phyloP scores from a whole-genome alignment of 1,140 invertebrate species.

The fruit fly (Drosophila melanogaster) region Release_6_plus_ISO1_MT NT_033779.5:16286501-16287000 shows the following conservation, averaged over 20 bases:
- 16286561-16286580: constrained; percentile 9
- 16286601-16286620: constrained; percentile 36
- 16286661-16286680: constrained; percentile 42
- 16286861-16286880: constrained; percentile 48
- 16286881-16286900: constrained; percentile 79
- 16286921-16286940: constrained; percentile 35
- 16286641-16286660: constrained; percentile 78
- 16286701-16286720: constrained; percentile 7
- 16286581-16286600: constrained; percentile 46
- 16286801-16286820: constrained; percentile 66
- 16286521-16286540: too few relatives aligned
- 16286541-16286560: too few relatives aligned
- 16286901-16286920: constrained; percentile 78
- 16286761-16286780: constrained; percentile 69
- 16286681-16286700: constrained; percentile 31
- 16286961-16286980: constrained; percentile 15
- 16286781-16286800: constrained; percentile 70
- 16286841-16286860: constrained; percentile 19
- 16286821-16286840: constrained; percentile 40
- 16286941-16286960: constrained; percentile 2
- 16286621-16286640: constrained; percentile 53
- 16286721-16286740: constrained; percentile 23
- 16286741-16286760: constrained; percentile 3
- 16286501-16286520: too few relatives aligned
- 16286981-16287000: constrained; percentile 52